These are phyloP conservation scores for Eupeodes luniger DNA, from an alignment of 2,888 invertebrate genomes.

Conservation along the genomic window DNA sequence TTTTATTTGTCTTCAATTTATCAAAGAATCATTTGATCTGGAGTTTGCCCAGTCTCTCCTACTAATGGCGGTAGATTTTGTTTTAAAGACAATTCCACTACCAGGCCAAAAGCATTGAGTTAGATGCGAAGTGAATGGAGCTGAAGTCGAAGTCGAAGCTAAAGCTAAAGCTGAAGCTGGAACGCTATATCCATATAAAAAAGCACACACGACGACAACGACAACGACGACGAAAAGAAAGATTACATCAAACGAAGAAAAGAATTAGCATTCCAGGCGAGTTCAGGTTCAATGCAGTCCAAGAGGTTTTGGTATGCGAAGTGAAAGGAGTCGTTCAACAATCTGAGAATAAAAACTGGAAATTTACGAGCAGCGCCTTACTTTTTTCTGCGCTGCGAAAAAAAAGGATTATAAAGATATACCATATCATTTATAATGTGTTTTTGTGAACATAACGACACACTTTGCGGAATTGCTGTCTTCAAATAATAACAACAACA, in stretches of 20 bases:
- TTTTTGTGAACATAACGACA: slow-evolving; percentile 44
- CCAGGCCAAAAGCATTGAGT: slow-evolving; percentile 25
- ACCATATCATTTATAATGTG: slow-evolving; percentile 48
- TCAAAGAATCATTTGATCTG: not conserved
- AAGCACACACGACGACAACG: slow-evolving; percentile 42
- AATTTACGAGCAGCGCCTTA: slow-evolving; percentile 75
- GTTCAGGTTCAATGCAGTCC: slow-evolving; percentile 78
- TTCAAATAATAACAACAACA: slow-evolving; percentile 15
- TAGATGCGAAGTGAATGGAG: slow-evolving; percentile 68
- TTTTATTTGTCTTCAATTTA: too few relatives aligned
- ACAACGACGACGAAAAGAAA: slow-evolving; percentile 38
- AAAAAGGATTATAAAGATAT: slow-evolving; percentile 42
- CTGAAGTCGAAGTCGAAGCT: not conserved
- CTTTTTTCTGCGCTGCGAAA: slow-evolving; percentile 60
- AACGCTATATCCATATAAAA: slow-evolving; percentile 28
- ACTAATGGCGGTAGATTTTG: slow-evolving; percentile 20
- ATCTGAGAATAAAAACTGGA: slow-evolving; percentile 75
- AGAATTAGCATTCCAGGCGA: slow-evolving; percentile 78
- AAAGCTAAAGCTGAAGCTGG: slow-evolving; percentile 30
- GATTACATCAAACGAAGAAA: slow-evolving; percentile 77
- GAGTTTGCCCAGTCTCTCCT: slow-evolving; percentile 10
- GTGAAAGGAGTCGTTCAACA: slow-evolving; percentile 80
- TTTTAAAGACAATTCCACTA: slow-evolving; percentile 26
- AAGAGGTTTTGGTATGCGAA: slow-evolving; percentile 78
- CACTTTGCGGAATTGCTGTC: slow-evolving; percentile 39